Evolutionary conservation across 2,113 vertebrate species (phyloP).

Genomic region (Myrmophylax atrothorax): DNA sequence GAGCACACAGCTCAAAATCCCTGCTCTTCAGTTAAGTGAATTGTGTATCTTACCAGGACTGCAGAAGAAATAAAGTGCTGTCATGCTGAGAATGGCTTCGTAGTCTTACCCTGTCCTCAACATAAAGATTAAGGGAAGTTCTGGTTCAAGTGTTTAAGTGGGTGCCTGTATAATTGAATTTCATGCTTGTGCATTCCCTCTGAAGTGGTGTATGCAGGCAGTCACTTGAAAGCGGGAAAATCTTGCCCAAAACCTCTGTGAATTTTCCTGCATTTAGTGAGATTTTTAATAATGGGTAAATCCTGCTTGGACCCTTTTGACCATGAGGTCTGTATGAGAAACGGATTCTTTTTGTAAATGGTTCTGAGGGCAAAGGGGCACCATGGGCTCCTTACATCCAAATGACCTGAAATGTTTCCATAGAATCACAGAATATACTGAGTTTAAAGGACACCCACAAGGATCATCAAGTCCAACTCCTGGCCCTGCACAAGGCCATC

Average conservation of each 20-base stretch:
- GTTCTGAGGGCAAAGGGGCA: background rate
- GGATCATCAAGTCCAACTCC: background rate
- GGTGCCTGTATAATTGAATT: conserved; percentile 90
- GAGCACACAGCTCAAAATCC: conserved; percentile 24
- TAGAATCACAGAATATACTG: background rate
- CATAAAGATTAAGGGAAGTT: conserved; percentile 86
- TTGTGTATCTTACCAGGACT: conserved; percentile 48
- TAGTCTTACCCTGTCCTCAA: conserved; percentile 67
- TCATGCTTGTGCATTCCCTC: conserved; percentile 89
- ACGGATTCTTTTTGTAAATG: background rate
- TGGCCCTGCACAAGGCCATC: background rate
- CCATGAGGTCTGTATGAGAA: background rate
- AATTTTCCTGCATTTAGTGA: conserved; percentile 64
- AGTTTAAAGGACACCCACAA: background rate
- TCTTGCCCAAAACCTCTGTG: conserved; percentile 76
- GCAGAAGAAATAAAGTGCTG: conserved; percentile 67
- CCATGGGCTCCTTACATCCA: background rate
- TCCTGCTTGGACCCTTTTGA: background rate
- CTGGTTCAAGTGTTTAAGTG: conserved; percentile 80
- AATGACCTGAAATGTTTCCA: background rate
- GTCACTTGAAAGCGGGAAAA: conserved; percentile 87
- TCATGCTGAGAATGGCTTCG: conserved; percentile 55
- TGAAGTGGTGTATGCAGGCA: conserved; percentile 94
- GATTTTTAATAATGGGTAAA: background rate
- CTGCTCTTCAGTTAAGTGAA: conserved; percentile 44